Base-by-base conservation (phyloP, 2,888 invertebrate species). In the Villa cingulata region DNA sequence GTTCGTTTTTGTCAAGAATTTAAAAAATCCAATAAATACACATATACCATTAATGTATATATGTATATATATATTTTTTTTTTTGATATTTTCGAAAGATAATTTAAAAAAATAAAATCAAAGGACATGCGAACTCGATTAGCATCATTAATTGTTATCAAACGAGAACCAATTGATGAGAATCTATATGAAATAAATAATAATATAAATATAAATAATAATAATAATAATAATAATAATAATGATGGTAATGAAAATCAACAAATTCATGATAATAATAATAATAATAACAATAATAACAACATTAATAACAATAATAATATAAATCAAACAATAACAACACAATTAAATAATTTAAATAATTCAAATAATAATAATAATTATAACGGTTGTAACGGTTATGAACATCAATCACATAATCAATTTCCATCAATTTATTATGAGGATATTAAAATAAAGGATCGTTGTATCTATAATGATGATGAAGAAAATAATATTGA, bases 91-190 rank as follows among this genome's bases (percentile, higher is more conserved):
- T n/a, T n/a, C n/a, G n/a, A n/a, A n/a, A n/a, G 23, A 23, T 6
- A 23, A 23, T 23, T 6, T 6, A 23, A 23, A 23, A 23, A 23
- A 12, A 32, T 1, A 32, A 32, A 32, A 32, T 32, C 15, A 41
- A 48, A 53, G 53, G 54, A 54, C 54, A 68, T 68, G 68, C 68
- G 68, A 64, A 66, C 66, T 65, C 66, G 68, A 56, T 64, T 68
- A 58, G 68, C 68, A 56, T 64, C 68, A 51, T 56, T 68, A 59
- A 68, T 68, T 64, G 65, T 68, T 63, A 65, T 68, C 58, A 68
- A 68, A 62, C 68, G 68, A 64, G 68, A 68, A 58, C 63, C 64
- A 51, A 53, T 52, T 16, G 47, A 32, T n/a, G 16, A 34, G 18
- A 46, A 46, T 41, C 19, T 17, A 20, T 46, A 41, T 20, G 40